Percentiles rank a stretch among this genome's conserved stretches.
Conservation (phyloP, 2,888 invertebrate genomes). For the Cyclophora punctaria region DNA sequence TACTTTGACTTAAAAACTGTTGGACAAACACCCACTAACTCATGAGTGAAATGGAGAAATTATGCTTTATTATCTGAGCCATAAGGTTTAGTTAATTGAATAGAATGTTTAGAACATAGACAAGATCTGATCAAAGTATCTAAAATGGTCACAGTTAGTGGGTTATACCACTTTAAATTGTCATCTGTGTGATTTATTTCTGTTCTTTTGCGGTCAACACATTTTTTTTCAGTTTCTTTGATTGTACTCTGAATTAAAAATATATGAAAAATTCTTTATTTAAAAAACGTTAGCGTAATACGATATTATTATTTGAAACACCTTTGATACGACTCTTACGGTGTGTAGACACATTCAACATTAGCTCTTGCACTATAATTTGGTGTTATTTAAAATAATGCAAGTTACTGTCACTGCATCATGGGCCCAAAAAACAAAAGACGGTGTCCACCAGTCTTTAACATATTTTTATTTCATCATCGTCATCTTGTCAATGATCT, state of each 20-base stretch:
- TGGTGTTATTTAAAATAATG: too few species aligned
- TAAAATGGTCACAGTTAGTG: conserved; percentile 77
- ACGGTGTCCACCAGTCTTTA: too few species aligned
- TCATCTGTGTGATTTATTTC: conserved; percentile 76
- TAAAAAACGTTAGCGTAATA: neutral
- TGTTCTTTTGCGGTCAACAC: conserved; percentile 69
- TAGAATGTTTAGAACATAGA: conserved; percentile 53
- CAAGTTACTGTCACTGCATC: too few species aligned
- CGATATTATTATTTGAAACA: conserved; percentile 10
- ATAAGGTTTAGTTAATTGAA: conserved; percentile 25
- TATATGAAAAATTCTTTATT: conserved; percentile 6
- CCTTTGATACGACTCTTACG: too few species aligned
- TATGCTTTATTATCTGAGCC: conserved; percentile 32
- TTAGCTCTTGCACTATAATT: too few species aligned
- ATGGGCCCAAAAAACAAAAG: too few species aligned
- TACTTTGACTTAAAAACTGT: conserved; percentile 55
- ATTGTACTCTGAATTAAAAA: conserved; percentile 24
- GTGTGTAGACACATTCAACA: too few species aligned
- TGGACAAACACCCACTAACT: conserved; percentile 68
- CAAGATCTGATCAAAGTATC: conserved; percentile 74
- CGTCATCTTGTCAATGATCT: too few species aligned
- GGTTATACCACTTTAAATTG: conserved; percentile 76
- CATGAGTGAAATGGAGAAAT: conserved; percentile 28
- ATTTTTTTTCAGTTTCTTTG: conserved; percentile 51
- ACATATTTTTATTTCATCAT: too few species aligned